Percentiles rank a stretch among this genome's conserved stretches.
These are phyloP conservation scores for Scatophagus argus DNA, from an alignment of 2,113 vertebrate genomes.

Conservation along the genomic window DNA sequence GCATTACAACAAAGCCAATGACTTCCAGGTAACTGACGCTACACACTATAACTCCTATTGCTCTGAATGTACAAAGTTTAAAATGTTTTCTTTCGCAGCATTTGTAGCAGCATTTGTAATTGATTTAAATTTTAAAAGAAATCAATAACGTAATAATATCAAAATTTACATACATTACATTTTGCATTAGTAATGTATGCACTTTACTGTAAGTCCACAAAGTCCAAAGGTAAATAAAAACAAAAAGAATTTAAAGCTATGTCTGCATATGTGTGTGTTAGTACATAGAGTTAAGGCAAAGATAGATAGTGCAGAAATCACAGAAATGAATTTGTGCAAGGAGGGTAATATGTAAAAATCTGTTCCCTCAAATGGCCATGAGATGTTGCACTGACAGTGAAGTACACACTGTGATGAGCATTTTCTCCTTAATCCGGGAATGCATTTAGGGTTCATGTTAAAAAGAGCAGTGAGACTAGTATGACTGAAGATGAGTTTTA, in stretches of 20 bases:
- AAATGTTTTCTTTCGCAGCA: too few relatives aligned
- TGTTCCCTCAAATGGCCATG: background rate
- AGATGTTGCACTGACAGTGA: background rate
- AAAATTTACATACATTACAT: too few relatives aligned
- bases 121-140: background rate
- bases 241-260: background rate
- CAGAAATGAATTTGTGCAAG: background rate
- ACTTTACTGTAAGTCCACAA: background rate
- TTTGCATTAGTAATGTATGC: background rate
- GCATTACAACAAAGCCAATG: slow-evolving; percentile 93
- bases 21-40: slow-evolving; percentile 88
- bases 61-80: background rate
- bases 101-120: background rate
- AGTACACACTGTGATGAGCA: background rate
- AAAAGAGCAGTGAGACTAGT: background rate
- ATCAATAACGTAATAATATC: background rate
- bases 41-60: background rate
- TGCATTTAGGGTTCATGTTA: too few relatives aligned
- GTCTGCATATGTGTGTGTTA: background rate
- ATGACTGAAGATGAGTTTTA: background rate
- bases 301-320: background rate
- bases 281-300: background rate
- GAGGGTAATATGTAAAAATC: background rate
- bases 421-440: background rate
- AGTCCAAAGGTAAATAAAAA: background rate